phyloP scores from a whole-genome alignment of 2,113 vertebrate genomes.

The Climacteris rufus region DNA sequence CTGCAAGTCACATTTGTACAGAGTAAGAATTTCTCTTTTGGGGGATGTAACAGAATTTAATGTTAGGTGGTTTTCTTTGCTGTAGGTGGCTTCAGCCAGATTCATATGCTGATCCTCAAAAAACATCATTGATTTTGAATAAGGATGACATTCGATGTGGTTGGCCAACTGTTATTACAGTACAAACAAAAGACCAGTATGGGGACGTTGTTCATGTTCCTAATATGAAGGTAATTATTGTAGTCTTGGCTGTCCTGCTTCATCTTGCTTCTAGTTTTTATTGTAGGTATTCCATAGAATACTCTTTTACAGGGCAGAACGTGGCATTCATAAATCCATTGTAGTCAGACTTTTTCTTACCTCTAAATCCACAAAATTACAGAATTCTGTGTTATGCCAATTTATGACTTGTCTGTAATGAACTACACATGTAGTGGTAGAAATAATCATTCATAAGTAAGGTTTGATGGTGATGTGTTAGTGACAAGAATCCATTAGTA shows the following conservation, averaged over 20 bases:
- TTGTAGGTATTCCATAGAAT: not conserved
- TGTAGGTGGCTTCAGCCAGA: constrained; percentile 97
- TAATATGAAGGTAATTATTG: constrained; percentile 90
- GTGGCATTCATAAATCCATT: not conserved
- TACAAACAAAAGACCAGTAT: constrained; percentile 98
- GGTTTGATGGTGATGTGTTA: not conserved
- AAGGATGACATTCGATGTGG: constrained; percentile 98
- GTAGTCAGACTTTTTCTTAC: not conserved
- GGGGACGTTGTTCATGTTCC: constrained; percentile 97
- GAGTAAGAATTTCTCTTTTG: not conserved
- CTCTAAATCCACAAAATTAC: not conserved
- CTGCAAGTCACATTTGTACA: not conserved
- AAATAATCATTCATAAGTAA: not conserved
- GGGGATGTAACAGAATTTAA: not conserved
- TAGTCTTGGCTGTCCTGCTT: not conserved
- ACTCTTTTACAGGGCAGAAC: not conserved
- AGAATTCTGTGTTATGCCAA: not conserved
- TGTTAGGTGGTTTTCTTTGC: not conserved
- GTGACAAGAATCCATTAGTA: not conserved
- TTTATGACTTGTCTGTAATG: not conserved
- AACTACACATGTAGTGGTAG: not conserved
- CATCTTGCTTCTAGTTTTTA: not conserved
- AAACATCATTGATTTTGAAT: constrained; percentile 94
- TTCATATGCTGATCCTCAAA: constrained; percentile 97
- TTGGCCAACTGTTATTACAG: constrained; percentile 95